A percentile compares a stretch with the other conserved stretches of the same genome.
These are phyloP conservation scores for Laothoe populi DNA, from an alignment of 2,888 invertebrate species.

Conservation along the genomic window DNA sequence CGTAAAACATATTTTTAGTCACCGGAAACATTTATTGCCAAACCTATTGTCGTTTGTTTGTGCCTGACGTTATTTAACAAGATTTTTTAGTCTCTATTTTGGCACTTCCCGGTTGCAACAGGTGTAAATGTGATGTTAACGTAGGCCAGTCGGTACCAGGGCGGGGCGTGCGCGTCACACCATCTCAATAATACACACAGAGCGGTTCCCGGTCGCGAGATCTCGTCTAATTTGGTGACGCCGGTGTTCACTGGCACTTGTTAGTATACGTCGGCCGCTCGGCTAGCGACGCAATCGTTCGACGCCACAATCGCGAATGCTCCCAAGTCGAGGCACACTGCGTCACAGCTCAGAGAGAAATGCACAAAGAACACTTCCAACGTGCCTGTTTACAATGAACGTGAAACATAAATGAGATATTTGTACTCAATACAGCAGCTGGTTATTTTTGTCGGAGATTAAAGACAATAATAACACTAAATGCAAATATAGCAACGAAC, in stretches of 20 bases:
- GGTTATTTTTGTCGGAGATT: constrained; percentile 34
- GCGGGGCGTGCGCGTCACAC: constrained; percentile 74
- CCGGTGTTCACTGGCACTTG: constrained; percentile 46
- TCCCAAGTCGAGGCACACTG: constrained; percentile 37
- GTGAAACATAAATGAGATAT: constrained; percentile 33
- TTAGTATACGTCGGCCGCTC: constrained; percentile 42
- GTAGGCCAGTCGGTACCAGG: constrained; percentile 52
- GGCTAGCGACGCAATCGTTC: constrained; percentile 52
- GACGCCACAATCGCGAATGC: constrained; percentile 45
- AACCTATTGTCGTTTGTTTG: constrained; percentile 16
- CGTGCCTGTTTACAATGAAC: constrained; percentile 51
- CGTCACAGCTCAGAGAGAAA: constrained; percentile 51
- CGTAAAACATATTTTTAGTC: constrained; percentile 20
- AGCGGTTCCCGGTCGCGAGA: constrained; percentile 42
- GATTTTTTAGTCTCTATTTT: constrained; percentile 48
- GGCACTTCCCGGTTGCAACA: constrained; percentile 50
- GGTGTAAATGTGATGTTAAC: constrained; percentile 59
- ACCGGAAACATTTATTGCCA: constrained; percentile 30
- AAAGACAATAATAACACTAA: constrained; percentile 38
- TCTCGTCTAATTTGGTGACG: constrained; percentile 83
- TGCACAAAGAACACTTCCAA: constrained; percentile 44
- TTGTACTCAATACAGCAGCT: constrained; percentile 34
- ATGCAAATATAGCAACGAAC: constrained; percentile 28
- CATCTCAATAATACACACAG: constrained; percentile 31
- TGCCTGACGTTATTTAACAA: constrained; percentile 1